Conservation (phyloP, 2,113 vertebrate genomes). For the Eolophus roseicapilla region DNA sequence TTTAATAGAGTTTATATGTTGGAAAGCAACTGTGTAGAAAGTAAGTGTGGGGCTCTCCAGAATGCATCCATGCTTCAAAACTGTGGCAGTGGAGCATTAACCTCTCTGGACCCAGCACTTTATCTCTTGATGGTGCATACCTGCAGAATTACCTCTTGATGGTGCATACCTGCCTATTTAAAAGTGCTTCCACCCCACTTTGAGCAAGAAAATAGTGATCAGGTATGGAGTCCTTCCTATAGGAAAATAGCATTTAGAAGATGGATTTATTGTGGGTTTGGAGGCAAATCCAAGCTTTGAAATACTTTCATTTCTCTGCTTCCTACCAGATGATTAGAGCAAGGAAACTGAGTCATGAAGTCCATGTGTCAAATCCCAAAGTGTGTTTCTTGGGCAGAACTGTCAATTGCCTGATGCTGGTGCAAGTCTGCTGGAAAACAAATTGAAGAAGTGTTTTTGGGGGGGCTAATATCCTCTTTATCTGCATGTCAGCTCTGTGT, state of each 20-base stretch:
- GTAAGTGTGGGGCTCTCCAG: neutral
- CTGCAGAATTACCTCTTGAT: neutral
- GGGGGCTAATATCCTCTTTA: neutral
- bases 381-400: neutral
- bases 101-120: neutral
- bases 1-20: conserved; percentile 19
- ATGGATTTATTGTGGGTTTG: neutral
- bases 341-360: neutral
- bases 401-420: neutral
- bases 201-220: neutral
- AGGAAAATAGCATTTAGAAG: neutral
- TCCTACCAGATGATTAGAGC: neutral
- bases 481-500: neutral
- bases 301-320: neutral
- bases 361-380: neutral
- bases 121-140: neutral
- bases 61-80: neutral
- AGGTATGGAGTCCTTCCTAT: neutral
- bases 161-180: neutral
- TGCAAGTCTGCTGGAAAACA: neutral
- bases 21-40: neutral
- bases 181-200: neutral
- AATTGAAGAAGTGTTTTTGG: neutral
- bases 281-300: neutral
- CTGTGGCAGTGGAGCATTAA: neutral